Percentiles rank a stretch among this genome's conserved stretches.
These are phyloP conservation scores for Exephanes ischioxanthus DNA, from an alignment of 2,888 invertebrate genomes.

Conservation along the genomic window DNA sequence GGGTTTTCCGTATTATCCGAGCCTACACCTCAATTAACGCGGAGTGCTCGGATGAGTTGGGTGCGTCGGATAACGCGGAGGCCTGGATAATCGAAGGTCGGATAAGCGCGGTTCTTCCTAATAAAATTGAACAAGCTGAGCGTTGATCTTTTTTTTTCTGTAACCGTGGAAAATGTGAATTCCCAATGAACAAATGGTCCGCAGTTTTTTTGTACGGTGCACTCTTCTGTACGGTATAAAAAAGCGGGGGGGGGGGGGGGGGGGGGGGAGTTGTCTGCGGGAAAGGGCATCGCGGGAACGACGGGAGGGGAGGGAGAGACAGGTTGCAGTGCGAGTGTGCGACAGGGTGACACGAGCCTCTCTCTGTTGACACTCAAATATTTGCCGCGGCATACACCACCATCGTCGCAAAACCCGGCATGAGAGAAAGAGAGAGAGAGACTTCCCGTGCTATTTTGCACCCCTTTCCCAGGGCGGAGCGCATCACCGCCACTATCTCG, in stretches of 20 bases:
- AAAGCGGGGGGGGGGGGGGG: conserved; percentile 6
- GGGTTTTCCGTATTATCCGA: too few relatives aligned
- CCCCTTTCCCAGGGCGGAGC: conserved; percentile 45
- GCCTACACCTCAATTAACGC: too few relatives aligned
- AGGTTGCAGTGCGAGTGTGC: conserved; percentile 39
- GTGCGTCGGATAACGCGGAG: too few relatives aligned
- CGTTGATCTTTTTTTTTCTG: not conserved
- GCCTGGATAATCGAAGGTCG: too few relatives aligned
- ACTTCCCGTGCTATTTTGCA: conserved; percentile 43
- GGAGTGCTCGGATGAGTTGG: too few relatives aligned
- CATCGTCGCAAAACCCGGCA: conserved; percentile 72
- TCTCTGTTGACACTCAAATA: conserved; percentile 83
- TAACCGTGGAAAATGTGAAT: conserved; percentile 7
- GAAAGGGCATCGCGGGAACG: conserved; percentile 7
- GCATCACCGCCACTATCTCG: conserved; percentile 69
- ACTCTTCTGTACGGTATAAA: conserved; percentile 5
- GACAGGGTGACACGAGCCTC: conserved; percentile 56
- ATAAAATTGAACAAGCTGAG: not conserved
- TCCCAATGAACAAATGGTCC: conserved; percentile 22
- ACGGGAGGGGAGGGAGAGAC: conserved; percentile 14
- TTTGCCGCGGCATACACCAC: conserved; percentile 82
- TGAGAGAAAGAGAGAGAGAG: conserved; percentile 21
- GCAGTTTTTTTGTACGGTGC: conserved; percentile 27
- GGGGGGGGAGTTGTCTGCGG: conserved; percentile 5
- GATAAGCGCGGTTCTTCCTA: too few relatives aligned